Evolutionary conservation across 2,797 vertebrate species (phyloP), one percentile per base, ranked within the genome.

Genomic region (Gouania willdenowi): DNA sequence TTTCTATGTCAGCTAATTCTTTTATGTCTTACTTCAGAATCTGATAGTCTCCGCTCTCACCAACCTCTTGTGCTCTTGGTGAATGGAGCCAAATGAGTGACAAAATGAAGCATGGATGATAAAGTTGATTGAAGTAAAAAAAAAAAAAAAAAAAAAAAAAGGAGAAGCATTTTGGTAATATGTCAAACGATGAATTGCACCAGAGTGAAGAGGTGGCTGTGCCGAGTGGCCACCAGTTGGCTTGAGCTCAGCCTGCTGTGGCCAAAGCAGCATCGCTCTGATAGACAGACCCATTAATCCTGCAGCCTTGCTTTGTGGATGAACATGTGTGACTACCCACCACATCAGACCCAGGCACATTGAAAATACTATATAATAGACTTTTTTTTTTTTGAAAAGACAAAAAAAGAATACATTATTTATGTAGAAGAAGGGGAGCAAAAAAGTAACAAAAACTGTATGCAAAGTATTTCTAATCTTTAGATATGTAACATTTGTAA

Each of bases 191-290:
- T 55, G 44, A 43, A 49, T n/a, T 54, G 65, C 45, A 41, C 41
- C 21, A 30, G 25, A 55, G 49, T 42, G 50, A 62, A 68, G 50
- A 35, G 41, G 51, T 73, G 49, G 63, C 63, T 71, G 71, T 45
- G 66, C 65, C 75, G 62, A 64, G 71, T 72, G 60, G 53, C 58
- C 43, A 73, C 71, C 75, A 76, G 71, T 75, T 79, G 78, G 73
- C 54, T 59, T 29, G 16, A 44, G 25, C 49, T 73, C 31, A 43
- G 56, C 61, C 60, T 58, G 66, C 71, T 70, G 48, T 42, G 60
- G 62, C 32, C 64, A 35, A 31, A 63, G 71, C 66, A 68, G 41
- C 20, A n/a, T n/a, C 26, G 31, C 54, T 71, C 41, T 51, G 49
- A 27, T 54, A 60, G 52, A 61, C 54, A 34, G 46, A 67, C 57